Conservation (phyloP, 1,140 invertebrate species). For the Lasioglossum baleicum region DNA sequence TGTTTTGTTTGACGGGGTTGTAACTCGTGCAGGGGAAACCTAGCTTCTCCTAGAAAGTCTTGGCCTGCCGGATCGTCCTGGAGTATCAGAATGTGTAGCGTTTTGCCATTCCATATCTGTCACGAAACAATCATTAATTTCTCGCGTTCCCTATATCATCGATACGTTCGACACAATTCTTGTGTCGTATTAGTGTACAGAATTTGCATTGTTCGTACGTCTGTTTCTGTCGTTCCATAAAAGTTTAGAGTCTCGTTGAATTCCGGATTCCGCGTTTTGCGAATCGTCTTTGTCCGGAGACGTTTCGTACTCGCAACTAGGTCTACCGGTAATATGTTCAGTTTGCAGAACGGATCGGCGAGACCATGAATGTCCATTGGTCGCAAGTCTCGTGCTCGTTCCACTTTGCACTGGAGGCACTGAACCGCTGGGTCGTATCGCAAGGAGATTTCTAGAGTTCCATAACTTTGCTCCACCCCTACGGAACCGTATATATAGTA, state of each 20-base stretch:
- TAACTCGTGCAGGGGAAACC: conserved; percentile 84
- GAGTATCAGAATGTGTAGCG: conserved; percentile 65
- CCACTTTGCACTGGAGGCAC: conserved; percentile 89
- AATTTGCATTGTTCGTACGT: conserved; percentile 78
- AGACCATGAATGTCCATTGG: conserved; percentile 94
- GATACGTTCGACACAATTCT: neutral
- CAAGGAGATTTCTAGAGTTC: conserved; percentile 88
- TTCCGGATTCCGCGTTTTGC: conserved; percentile 95
- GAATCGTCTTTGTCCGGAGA: conserved; percentile 92
- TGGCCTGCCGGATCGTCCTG: conserved; percentile 67
- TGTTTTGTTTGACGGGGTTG: conserved; percentile 83
- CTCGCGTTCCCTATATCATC: neutral
- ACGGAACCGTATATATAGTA: neutral
- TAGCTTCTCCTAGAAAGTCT: conserved; percentile 90
- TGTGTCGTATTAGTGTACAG: neutral
- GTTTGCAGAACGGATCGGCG: conserved; percentile 94
- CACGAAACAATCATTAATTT: conserved; percentile 76
- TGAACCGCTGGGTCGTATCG: conserved; percentile 88
- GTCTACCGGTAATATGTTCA: conserved; percentile 90
- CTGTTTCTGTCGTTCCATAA: conserved; percentile 91
- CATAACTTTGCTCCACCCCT: conserved; percentile 68
- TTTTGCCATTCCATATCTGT: conserved; percentile 79
- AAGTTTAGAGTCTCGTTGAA: conserved; percentile 96
- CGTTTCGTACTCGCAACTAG: conserved; percentile 85
- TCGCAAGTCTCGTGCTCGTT: conserved; percentile 87